These are phyloP conservation scores for Tricholauxania praeusta DNA, from an alignment of 2,888 invertebrate species.

Conservation along the genomic window DNA sequence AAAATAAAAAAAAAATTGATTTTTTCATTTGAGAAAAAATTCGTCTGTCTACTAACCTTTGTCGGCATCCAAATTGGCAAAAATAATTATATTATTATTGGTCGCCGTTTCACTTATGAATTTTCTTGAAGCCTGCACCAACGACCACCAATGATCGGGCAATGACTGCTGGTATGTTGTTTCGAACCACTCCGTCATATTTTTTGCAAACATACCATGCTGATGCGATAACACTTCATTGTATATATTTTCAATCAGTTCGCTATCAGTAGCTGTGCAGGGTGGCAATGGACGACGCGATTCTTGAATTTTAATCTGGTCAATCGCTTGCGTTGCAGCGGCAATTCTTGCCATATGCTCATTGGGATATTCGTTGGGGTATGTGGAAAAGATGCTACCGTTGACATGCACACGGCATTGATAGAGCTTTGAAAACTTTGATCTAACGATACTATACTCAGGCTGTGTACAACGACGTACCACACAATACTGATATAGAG, in stretches of 20 bases:
- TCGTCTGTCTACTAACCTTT: slow-evolving; percentile 40
- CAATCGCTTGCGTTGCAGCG: slow-evolving; percentile 60
- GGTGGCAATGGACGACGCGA: slow-evolving; percentile 54
- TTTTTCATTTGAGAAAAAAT: background rate
- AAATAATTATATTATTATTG: slow-evolving; percentile 59
- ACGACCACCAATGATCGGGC: slow-evolving; percentile 77
- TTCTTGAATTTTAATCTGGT: slow-evolving; percentile 57
- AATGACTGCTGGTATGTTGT: slow-evolving; percentile 75
- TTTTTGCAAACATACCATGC: slow-evolving; percentile 73
- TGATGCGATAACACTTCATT: slow-evolving; percentile 64
- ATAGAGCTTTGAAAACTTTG: slow-evolving; percentile 51
- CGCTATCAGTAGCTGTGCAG: slow-evolving; percentile 56
- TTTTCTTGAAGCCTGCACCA: slow-evolving; percentile 72
- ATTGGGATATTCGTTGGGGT: slow-evolving; percentile 60
- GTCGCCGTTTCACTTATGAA: slow-evolving; percentile 64
- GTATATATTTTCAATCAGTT: slow-evolving; percentile 59
- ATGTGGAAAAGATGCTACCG: slow-evolving; percentile 58
- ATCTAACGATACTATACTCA: slow-evolving; percentile 53
- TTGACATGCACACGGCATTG: slow-evolving; percentile 62
- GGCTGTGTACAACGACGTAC: slow-evolving; percentile 55
- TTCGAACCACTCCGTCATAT: slow-evolving; percentile 72
- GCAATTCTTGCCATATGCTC: slow-evolving; percentile 57
- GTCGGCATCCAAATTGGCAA: slow-evolving; percentile 55
- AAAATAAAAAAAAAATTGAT: background rate
- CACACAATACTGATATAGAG: slow-evolving; percentile 59